Evolutionary conservation across 2,797 vertebrate species (phyloP).

Genomic region (Anabas testudineus): DNA sequence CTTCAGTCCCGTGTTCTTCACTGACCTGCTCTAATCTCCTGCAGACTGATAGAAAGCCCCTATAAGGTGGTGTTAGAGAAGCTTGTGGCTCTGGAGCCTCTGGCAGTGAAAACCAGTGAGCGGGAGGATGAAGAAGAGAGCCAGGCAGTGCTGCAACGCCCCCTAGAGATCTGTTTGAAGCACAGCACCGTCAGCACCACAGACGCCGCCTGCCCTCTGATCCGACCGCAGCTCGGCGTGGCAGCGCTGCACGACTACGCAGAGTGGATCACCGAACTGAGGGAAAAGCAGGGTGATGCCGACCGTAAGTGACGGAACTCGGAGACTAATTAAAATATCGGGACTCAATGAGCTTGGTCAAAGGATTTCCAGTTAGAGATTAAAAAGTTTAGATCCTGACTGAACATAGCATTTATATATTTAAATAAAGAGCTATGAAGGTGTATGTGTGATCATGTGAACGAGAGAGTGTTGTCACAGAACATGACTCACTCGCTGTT

Average conservation of each 20-base stretch:
- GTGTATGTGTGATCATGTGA: too few species aligned
- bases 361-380: neutral
- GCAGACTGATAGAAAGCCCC: conserved; percentile 87
- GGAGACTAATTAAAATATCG: too few species aligned
- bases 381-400: too few species aligned
- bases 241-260: conserved; percentile 91
- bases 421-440: too few species aligned
- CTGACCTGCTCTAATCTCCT: neutral
- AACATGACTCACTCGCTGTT: neutral
- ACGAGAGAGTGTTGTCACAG: too few species aligned
- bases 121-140: conserved; percentile 68
- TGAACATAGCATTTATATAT: too few species aligned
- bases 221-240: conserved; percentile 87
- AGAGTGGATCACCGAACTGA: conserved; percentile 85
- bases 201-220: conserved; percentile 86
- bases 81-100: conserved; percentile 81
- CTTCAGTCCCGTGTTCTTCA: neutral
- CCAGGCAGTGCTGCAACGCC: conserved; percentile 83
- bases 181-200: conserved; percentile 86
- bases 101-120: neutral
- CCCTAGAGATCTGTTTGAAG: conserved; percentile 92
- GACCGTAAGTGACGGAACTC: conserved; percentile 78
- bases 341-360: too few species aligned
- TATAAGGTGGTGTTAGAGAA: conserved; percentile 93
- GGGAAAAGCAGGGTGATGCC: conserved; percentile 49